Base-by-base conservation (phyloP, 1,140 invertebrate species). In the Gyrodactylus bullatarudis region DNA sequence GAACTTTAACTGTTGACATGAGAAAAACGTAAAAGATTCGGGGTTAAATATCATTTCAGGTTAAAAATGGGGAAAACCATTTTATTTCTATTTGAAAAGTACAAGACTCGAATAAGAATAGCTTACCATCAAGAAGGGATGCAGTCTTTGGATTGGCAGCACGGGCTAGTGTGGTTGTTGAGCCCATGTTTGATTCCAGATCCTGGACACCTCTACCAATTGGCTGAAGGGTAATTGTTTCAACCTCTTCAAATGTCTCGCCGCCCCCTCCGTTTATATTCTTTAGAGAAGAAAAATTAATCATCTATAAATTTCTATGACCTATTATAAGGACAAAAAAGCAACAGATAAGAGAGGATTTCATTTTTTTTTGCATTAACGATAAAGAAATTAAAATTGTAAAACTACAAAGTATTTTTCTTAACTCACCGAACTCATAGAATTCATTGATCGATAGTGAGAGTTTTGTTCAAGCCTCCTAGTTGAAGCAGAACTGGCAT, bases 141-240 rank as follows among this genome's bases (percentile, higher is more conserved):
- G 34, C 8, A 54, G 34, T 54, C n/a, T 54, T 54, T 8, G 34
- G 34, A 54, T 54, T 54, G 34, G 34, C 34, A n/a, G 34, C 34
- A 8, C 34, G 34, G 34, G 34, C 34, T 8, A 54, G 34, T 8
- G 34, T 54, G n/a, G 34, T 54, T n/a, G 34, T 54, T n/a, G 34
- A 54, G 34, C 34, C 34, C 8, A 54, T 76, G 71, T 79, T 78
- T 2, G 79, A 78, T 75, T 80, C 79, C 69, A 80, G 75, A 23
- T 76, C 77, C 72, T 79, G 79, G 26, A 80, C 75, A 21, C 79
- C 79, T 2, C 77, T 77, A 23, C 79, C 79, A 23, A 80, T 79
- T 16, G 79, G 79, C 23, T 77, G 76, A 68, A 80, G 76, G 26
- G 77, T 77, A 74, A 80, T 78, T 20, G 78, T 75, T 71, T 80